Percentiles rank a stretch among this genome's conserved stretches.
Evolutionary conservation across 2,113 vertebrate species (phyloP).

Genomic region (Apistogramma diplotaenia): DNA sequence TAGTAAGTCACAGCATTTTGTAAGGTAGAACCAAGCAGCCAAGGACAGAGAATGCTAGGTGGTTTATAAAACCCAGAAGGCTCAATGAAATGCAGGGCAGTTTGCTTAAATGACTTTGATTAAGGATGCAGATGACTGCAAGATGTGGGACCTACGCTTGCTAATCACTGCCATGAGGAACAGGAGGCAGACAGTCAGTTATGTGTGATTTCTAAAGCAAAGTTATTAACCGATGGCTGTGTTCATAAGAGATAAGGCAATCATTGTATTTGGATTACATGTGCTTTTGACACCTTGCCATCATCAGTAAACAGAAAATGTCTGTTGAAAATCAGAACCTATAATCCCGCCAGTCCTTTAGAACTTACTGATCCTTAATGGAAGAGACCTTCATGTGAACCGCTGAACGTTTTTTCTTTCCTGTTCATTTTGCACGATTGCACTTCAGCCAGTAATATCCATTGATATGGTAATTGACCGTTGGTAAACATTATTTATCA

Average conservation of each 20-base stretch:
- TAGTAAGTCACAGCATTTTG: neutral
- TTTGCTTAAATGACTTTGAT: conserved; percentile 10
- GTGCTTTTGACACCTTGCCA: conserved; percentile 26
- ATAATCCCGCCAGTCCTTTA: conserved; percentile 43
- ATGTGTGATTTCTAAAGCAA: conserved; percentile 21
- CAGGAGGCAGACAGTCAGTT: neutral
- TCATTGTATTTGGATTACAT: conserved; percentile 32
- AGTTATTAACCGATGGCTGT: conserved; percentile 21
- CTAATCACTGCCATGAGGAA: neutral
- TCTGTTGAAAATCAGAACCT: conserved; percentile 37
- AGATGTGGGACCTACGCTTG: neutral
- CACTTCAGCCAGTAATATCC: conserved; percentile 37
- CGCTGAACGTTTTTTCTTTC: conserved; percentile 40
- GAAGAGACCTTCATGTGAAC: conserved; percentile 59
- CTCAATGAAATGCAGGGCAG: neutral
- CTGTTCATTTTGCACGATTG: conserved; percentile 37
- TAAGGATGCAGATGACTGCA: neutral
- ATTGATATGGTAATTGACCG: conserved; percentile 61
- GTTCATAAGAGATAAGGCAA: conserved; percentile 13
- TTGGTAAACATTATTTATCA: conserved; percentile 63
- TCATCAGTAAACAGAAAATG: conserved; percentile 32
- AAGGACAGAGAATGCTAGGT: neutral
- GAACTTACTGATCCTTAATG: conserved; percentile 34
- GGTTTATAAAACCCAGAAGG: neutral
- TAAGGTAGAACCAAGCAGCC: neutral